Base-by-base conservation (phyloP, 2,113 vertebrate species). In the Microcebus murinus region DNA sequence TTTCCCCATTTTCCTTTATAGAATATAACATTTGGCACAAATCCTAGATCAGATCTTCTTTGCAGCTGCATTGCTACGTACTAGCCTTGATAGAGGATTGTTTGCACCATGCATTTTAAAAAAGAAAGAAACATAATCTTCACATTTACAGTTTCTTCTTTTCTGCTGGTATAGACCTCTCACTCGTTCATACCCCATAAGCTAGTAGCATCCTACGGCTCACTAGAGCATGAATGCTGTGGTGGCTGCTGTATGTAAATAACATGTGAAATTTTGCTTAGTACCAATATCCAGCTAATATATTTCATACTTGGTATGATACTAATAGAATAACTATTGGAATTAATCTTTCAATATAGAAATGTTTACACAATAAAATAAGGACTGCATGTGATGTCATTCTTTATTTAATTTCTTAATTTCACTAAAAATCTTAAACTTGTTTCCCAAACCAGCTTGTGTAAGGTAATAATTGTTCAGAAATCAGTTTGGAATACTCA, bases 1-100 rank as follows among this genome's bases (percentile, higher is more conserved):
- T 88, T 89, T 59, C 23, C 34, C 67, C 25, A 48, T 87, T 97
- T 92, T 77, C 31, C 10, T n/a, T 25, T 39, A 21, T 9, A 86
- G 81, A 92, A 52, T 59, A 57, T 42, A 59, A 48, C 73, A 20
- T 13, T 91, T 90, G 95, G 92, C 97, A 95, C 42, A 27, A 21
- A 65, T 74, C 77, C 92, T 83, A n/a, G 34, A 57, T 83, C 71
- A 83, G 25, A 52, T 29, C 3, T 71, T 76, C 59, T n/a, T 45
- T 67, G 87, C 84, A 79, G 67, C 91, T 95, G 81, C 17, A 2
- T 63, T 27, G 10, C 29, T 45, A n/a, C 45, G 48, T 42, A 4
- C 42, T 61, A 36, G 83, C 57, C 50, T 77, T 52, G 34, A 20
- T 7, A 45, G 87, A 90, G n/a, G 91, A 70, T 50, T 55, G 34